Evolutionary conservation across 2,113 vertebrate genomes (phyloP).

Genomic region (zebrafish (Danio rerio)): GRCz12tu NC_133186.1:35641001-35641500

Average conservation of each 20-base stretch:
- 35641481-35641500: not conserved
- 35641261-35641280: slow-evolving; percentile 58
- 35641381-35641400: not conserved
- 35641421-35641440: not conserved
- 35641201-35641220: slow-evolving; percentile 60
- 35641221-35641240: slow-evolving; percentile 59
- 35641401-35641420: not conserved
- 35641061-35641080: slow-evolving; percentile 49
- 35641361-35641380: not conserved
- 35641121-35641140: slow-evolving; percentile 53
- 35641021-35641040: slow-evolving; percentile 11
- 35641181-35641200: slow-evolving; percentile 59
- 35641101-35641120: slow-evolving; percentile 52
- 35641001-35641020: slow-evolving; percentile 15
- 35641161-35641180: slow-evolving; percentile 39
- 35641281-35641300: slow-evolving; percentile 57
- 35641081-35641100: slow-evolving; percentile 43
- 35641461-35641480: not conserved
- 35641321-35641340: not conserved
- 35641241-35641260: slow-evolving; percentile 58
- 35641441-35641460: not conserved
- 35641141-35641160: slow-evolving; percentile 13
- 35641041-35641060: slow-evolving; percentile 12
- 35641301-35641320: slow-evolving; percentile 49
- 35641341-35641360: not conserved